Percentiles rank a stretch among this genome's conserved stretches.
Evolutionary conservation across 2,888 invertebrate genomes (phyloP).

Genomic region (Xylota sylvarum): DNA sequence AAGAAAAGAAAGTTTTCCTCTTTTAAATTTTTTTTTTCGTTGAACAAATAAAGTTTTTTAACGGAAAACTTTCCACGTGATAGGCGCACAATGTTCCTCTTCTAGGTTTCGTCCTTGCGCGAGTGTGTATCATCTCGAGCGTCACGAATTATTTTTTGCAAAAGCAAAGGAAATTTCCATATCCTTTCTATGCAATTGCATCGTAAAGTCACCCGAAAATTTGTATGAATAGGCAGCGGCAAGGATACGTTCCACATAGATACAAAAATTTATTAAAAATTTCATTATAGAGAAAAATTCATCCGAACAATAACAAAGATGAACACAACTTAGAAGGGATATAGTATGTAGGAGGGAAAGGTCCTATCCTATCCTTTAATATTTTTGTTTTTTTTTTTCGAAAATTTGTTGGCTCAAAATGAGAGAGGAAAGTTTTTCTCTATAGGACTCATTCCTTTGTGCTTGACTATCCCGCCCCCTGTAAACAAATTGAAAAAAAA

Average conservation of each 20-base stretch:
- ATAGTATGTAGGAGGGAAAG: conserved; percentile 28
- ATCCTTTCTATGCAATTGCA: conserved; percentile 75
- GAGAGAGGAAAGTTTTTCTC: conserved; percentile 66
- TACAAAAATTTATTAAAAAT: conserved; percentile 51
- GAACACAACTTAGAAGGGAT: conserved; percentile 36
- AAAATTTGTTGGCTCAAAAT: conserved; percentile 48
- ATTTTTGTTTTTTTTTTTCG: background rate
- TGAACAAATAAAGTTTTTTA: conserved; percentile 72
- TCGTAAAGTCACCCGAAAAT: conserved; percentile 71
- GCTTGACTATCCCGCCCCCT: background rate
- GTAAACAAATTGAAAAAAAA: conserved; percentile 66
- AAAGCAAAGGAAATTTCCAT: conserved; percentile 40
- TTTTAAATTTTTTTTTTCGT: conserved; percentile 55
- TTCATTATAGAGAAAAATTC: conserved; percentile 48
- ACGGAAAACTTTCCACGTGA: conserved; percentile 67
- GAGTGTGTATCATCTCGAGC: conserved; percentile 61
- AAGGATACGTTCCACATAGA: conserved; percentile 23
- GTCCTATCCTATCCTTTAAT: conserved; percentile 32
- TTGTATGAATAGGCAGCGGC: conserved; percentile 66
- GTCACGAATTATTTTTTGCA: conserved; percentile 68
- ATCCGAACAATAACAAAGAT: conserved; percentile 60
- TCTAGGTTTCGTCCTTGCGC: conserved; percentile 9
- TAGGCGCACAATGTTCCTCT: conserved; percentile 46
- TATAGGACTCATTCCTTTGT: conserved; percentile 1
- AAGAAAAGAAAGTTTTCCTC: conserved; percentile 56